These are phyloP conservation scores for Aspidiotus rigidus DNA, from an alignment of 2,888 invertebrate genomes.

Conservation along the genomic window DNA sequence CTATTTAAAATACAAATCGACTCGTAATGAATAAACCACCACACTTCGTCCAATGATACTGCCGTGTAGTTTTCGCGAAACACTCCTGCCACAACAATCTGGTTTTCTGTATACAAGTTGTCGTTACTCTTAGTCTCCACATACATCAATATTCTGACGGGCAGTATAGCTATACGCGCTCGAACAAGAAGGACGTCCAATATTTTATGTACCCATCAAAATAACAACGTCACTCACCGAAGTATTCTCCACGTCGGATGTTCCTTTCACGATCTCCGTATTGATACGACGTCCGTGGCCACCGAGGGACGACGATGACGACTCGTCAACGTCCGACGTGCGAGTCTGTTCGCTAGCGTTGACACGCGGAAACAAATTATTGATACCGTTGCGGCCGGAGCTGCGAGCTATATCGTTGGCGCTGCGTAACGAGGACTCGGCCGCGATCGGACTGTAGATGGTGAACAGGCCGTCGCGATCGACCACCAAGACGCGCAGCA, in stretches of 20 bases:
- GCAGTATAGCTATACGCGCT: too few relatives aligned
- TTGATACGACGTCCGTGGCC: slow-evolving; percentile 11
- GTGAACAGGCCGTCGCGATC: slow-evolving; percentile 61
- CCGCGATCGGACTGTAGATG: slow-evolving; percentile 54
- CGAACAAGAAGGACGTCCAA: too few relatives aligned
- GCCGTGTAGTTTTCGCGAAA: too few relatives aligned
- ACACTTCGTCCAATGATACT: too few relatives aligned
- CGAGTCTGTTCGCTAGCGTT: background rate
- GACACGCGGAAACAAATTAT: slow-evolving; percentile 15
- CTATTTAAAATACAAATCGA: too few relatives aligned
- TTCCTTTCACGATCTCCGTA: slow-evolving; percentile 21
- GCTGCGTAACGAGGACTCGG: slow-evolving; percentile 37
- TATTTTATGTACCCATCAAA: background rate
- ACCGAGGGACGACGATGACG: background rate
- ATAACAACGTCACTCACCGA: slow-evolving; percentile 8
- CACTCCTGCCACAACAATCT: too few relatives aligned
- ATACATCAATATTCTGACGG: too few relatives aligned
- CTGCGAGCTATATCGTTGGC: slow-evolving; percentile 21
- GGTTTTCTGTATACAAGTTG: too few relatives aligned
- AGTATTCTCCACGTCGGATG: slow-evolving; percentile 7
- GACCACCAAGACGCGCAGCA: slow-evolving; percentile 59
- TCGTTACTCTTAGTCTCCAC: too few relatives aligned
- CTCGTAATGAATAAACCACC: too few relatives aligned
- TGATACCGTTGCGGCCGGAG: slow-evolving; percentile 23
- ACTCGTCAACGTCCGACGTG: background rate